Evolutionary conservation across 2,888 invertebrate species (phyloP).

Genomic region (Drosophila acutilabella): DNA sequence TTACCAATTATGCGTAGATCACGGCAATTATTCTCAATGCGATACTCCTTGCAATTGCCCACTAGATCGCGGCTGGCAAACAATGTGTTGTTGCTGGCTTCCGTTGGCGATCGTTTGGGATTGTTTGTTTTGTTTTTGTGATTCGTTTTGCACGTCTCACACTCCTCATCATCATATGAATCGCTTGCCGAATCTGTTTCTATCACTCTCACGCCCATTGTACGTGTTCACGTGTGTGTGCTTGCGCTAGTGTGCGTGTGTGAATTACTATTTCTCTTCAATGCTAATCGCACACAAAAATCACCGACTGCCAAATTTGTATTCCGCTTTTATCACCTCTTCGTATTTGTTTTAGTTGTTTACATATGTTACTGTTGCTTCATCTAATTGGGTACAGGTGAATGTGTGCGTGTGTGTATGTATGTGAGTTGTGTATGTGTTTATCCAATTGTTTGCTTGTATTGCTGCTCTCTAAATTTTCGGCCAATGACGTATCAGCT

Average conservation of each 20-base stretch:
- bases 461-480: conserved; percentile 23
- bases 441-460: conserved; percentile 56
- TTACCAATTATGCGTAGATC: conserved; percentile 84
- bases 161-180: conserved; percentile 76
- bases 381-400: conserved; percentile 24
- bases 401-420: neutral
- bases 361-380: conserved; percentile 30
- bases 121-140: conserved; percentile 42
- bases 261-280: conserved; percentile 47
- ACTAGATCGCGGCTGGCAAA: conserved; percentile 76
- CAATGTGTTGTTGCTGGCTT: conserved; percentile 12
- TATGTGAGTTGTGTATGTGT: conserved; percentile 1
- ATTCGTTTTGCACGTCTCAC: conserved; percentile 52
- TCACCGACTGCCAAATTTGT: conserved; percentile 49
- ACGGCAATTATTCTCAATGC: conserved; percentile 79
- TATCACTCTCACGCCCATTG: conserved; percentile 76
- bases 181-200: conserved; percentile 76
- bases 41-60: conserved; percentile 84
- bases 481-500: conserved; percentile 32
- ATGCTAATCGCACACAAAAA: conserved; percentile 64
- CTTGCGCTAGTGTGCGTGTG: conserved; percentile 16
- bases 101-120: conserved; percentile 28
- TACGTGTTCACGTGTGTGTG: conserved; percentile 18
- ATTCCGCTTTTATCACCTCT: conserved; percentile 43
- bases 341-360: conserved; percentile 26